These are phyloP conservation scores for Danio aesculapii DNA, from an alignment of 2,797 vertebrate species.

Conservation along the genomic window DNA sequence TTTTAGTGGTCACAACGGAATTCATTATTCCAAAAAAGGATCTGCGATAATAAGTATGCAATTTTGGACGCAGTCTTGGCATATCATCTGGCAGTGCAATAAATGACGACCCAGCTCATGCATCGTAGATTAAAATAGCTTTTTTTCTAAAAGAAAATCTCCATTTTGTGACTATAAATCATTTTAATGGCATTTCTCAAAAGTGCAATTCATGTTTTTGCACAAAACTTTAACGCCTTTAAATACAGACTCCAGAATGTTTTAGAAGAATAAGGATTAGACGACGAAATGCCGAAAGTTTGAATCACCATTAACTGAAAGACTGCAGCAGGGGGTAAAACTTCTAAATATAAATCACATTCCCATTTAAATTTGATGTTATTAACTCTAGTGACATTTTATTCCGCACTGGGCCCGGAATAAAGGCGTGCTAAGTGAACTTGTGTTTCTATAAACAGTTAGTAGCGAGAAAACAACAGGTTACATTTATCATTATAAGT, in stretches of 20 bases:
- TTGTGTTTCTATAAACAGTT: constrained; percentile 50
- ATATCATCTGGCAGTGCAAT: neutral
- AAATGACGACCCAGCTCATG: neutral
- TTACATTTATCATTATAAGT: constrained; percentile 55
- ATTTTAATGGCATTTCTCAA: neutral
- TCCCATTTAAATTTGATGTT: constrained; percentile 30
- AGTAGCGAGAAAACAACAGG: constrained; percentile 48
- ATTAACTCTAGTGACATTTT: constrained; percentile 39
- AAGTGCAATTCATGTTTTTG: neutral
- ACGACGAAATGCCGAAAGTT: constrained; percentile 5
- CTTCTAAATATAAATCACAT: constrained; percentile 37
- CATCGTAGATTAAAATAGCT: neutral
- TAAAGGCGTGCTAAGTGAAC: constrained; percentile 25
- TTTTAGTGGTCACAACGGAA: no score
- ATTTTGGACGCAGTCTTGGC: no score
- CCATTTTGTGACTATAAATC: neutral
- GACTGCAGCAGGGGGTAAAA: constrained; percentile 34
- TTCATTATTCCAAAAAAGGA: no score
- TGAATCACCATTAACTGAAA: constrained; percentile 41
- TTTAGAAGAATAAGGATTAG: constrained; percentile 23
- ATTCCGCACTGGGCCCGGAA: constrained; percentile 1
- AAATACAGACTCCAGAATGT: constrained; percentile 20
- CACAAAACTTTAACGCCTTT: constrained; percentile 10
- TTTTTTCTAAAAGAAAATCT: neutral
- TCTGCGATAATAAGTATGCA: no score